A percentile compares a stretch with the other conserved stretches of the same genome.
Evolutionary conservation across 2,797 vertebrate species (phyloP).

Genomic region (Chloroceryle amazona): DNA sequence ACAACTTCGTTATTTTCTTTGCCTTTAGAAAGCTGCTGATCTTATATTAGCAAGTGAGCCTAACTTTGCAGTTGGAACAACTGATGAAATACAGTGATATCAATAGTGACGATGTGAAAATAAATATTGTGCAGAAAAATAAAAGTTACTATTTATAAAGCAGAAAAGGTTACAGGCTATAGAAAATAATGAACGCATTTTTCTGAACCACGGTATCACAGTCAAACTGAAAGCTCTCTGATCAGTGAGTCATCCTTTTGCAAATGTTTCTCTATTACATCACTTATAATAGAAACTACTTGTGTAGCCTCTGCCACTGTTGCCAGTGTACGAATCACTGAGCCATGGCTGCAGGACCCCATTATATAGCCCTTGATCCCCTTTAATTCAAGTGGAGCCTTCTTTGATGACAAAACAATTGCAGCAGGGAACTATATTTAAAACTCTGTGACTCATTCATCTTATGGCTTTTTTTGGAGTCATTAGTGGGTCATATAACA

Average conservation of each 20-base stretch:
- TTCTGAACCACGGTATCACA: constrained; percentile 24
- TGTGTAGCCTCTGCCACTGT: background rate
- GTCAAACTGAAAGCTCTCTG: constrained; percentile 40
- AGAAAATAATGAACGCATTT: constrained; percentile 54
- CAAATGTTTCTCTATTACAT: background rate
- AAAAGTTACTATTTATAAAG: constrained; percentile 65
- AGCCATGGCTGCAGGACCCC: background rate
- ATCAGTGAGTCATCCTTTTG: constrained; percentile 50
- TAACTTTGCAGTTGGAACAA: constrained; percentile 20
- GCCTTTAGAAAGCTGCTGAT: constrained; percentile 25
- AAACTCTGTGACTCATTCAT: constrained; percentile 21
- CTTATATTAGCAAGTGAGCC: background rate
- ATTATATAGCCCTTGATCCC: background rate
- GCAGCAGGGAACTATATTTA: constrained; percentile 30
- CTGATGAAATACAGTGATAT: constrained; percentile 51
- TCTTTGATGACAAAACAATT: constrained; percentile 4
- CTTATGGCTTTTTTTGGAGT: constrained; percentile 29
- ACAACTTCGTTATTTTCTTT: background rate
- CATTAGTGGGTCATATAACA: constrained; percentile 28
- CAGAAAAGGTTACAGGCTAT: constrained; percentile 48
- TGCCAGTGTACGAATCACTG: background rate
- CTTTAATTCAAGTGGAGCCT: background rate
- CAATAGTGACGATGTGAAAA: constrained; percentile 25
- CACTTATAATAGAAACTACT: constrained; percentile 26
- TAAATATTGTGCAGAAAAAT: constrained; percentile 60